Evolutionary conservation across 2,113 vertebrate genomes (phyloP).

Genomic region (Hyla sarda): DNA sequence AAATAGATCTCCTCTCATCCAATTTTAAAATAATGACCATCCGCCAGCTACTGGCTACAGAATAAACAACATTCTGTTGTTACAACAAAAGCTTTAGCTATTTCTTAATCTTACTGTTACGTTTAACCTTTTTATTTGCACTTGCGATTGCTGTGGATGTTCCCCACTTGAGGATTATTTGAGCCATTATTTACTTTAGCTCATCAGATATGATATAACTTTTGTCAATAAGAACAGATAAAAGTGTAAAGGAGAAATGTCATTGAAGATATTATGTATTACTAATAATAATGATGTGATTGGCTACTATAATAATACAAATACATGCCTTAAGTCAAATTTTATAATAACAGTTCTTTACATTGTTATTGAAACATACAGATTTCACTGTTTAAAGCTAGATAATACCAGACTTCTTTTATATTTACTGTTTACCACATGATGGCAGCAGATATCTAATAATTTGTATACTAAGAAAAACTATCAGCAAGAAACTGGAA

Average conservation of each 20-base stretch:
- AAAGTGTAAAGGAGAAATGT: no score
- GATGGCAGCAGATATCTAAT: slow-evolving; percentile 30
- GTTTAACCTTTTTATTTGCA: not conserved
- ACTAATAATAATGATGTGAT: not conserved
- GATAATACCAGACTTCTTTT: not conserved
- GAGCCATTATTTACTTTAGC: not conserved
- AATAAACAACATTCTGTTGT: not conserved
- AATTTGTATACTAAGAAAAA: slow-evolving; percentile 5
- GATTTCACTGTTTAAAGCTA: not conserved
- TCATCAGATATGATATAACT: not conserved
- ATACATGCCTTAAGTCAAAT: no score
- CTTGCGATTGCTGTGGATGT: not conserved
- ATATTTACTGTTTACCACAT: slow-evolving; percentile 39
- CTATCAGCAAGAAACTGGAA: not conserved
- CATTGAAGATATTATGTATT: no score
- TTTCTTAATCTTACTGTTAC: not conserved
- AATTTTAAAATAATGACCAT: not conserved
- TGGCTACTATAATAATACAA: not conserved
- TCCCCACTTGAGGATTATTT: not conserved
- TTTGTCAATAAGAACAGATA: not conserved
- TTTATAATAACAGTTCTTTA: not conserved
- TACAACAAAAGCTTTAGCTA: not conserved
- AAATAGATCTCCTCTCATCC: not conserved
- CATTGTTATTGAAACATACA: not conserved
- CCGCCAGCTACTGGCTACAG: not conserved